Evolutionary conservation across 2,888 invertebrate genomes (phyloP).

Genomic region (Cephus pygmeus): DNA sequence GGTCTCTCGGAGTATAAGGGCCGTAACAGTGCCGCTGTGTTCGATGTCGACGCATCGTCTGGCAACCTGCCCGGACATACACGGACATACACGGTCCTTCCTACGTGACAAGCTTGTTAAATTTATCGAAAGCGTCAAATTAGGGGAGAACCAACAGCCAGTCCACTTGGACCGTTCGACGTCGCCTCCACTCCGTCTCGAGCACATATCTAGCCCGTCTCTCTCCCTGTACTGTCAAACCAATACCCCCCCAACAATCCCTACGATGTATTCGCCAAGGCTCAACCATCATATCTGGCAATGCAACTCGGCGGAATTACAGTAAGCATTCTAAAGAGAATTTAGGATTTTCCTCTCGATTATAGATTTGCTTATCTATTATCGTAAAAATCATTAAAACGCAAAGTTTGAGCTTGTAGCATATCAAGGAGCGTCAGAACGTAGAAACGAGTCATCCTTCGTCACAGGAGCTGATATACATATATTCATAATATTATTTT

Average conservation of each 20-base stretch:
- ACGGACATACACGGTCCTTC: slow-evolving; percentile 55
- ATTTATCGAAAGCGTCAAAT: slow-evolving; percentile 66
- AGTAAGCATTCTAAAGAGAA: no score
- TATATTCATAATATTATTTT: neutral
- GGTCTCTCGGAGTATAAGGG: slow-evolving; percentile 56
- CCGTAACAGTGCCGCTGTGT: slow-evolving; percentile 60
- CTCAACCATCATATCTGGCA: no score
- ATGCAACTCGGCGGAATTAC: no score
- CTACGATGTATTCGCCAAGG: no score
- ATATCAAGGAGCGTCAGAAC: no score
- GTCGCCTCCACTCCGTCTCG: slow-evolving; percentile 20
- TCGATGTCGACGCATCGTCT: slow-evolving; percentile 41
- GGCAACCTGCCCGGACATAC: slow-evolving; percentile 61
- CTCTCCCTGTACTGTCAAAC: no score
- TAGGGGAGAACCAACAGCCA: slow-evolving; percentile 52
- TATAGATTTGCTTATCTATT: no score
- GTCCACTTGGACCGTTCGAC: slow-evolving; percentile 15
- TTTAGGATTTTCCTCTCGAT: no score
- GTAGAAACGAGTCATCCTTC: neutral
- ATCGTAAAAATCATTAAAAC: no score
- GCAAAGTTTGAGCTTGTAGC: no score
- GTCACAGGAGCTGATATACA: neutral
- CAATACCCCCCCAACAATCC: no score
- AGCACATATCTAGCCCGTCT: no score
- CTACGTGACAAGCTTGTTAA: slow-evolving; percentile 65